Evolutionary conservation across 2,888 invertebrate species (phyloP).

Genomic region (Seladonia tumulorum): DNA sequence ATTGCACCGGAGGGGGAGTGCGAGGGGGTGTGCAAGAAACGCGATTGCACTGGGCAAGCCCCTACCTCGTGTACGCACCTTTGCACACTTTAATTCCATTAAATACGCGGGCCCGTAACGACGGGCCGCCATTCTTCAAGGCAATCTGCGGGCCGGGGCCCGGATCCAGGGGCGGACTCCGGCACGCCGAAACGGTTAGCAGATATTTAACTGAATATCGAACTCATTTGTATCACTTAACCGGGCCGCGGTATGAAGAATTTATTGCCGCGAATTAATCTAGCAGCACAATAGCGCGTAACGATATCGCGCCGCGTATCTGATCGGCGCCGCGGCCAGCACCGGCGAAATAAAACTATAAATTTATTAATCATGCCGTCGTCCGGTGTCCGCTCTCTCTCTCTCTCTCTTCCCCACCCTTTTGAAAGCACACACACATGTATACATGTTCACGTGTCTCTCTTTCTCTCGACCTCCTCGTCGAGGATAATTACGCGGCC

Average conservation of each 20-base stretch:
- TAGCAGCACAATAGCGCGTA: conserved; percentile 63
- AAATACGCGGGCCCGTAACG: conserved; percentile 59
- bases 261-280: conserved; percentile 64
- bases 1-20: conserved; percentile 45
- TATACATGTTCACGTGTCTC: not conserved
- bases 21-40: conserved; percentile 26
- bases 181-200: conserved; percentile 62
- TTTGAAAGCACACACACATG: not conserved
- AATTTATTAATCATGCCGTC: conserved; percentile 60
- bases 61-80: conserved; percentile 32
- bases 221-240: conserved; percentile 65
- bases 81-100: conserved; percentile 66
- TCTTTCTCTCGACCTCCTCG: not conserved
- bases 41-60: conserved; percentile 46
- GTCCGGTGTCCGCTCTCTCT: conserved; percentile 32
- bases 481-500: conserved; percentile 19
- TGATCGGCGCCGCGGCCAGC: conserved; percentile 49
- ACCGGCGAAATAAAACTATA: conserved; percentile 59
- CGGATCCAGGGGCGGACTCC: conserved; percentile 59
- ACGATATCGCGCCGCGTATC: conserved; percentile 61
- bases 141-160: conserved; percentile 40
- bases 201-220: conserved; percentile 64
- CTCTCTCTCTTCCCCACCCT: not conserved
- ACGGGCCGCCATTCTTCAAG: conserved; percentile 61
- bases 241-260: conserved; percentile 51